Base-by-base conservation (phyloP, 2,113 vertebrate genomes). In the Castor canadensis region DNA sequence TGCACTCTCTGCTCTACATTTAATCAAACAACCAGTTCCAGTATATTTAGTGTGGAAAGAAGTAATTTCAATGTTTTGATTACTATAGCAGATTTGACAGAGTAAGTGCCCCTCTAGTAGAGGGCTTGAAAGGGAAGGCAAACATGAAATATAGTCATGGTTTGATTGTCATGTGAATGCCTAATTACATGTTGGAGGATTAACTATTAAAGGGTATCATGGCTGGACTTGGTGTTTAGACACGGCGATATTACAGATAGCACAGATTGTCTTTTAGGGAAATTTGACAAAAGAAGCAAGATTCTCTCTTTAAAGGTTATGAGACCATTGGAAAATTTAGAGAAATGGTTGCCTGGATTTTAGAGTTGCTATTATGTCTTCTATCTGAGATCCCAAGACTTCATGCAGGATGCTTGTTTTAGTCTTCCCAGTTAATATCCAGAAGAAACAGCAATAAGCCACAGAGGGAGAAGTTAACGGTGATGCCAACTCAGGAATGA, bases 1-100 rank as follows among this genome's bases (percentile, higher is more conserved):
- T 99, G 99, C 99, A 99, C 99, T 99, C 99, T 99, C 99, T 99
- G 99, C 99, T 99, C 99, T 99, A 99, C 99, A 99, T 99, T 99
- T 99, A 99, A 99, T 99, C 99, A 99, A 99, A 98, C 99, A 99
- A 98, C 98, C 99, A 99, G 99, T 99, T 99, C 99, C 98, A 98
- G 99, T 99, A 99, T 99, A 99, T 99, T 99, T 99, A 98, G 98
- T 98, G 98, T 98, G 99, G 99, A 99, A 99, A 99, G 99, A 99
- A 99, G 99, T 98, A 99, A 99, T 99, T 99, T 99, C 98, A 98
- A 98, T 99, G 99, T 99, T 99, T 99, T 99, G 99, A 99, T 99
- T 99, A 99, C 99, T 99, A 98, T 98, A 99, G 99, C 99, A 99
- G 99, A 99, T 99, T 99, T 99, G 99, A 99, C 99, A 98, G 99